A percentile compares a stretch with the other conserved stretches of the same genome.
These are phyloP conservation scores for Cochlearius cochlearius DNA, from an alignment of 2,113 vertebrate species.

Conservation along the genomic window DNA sequence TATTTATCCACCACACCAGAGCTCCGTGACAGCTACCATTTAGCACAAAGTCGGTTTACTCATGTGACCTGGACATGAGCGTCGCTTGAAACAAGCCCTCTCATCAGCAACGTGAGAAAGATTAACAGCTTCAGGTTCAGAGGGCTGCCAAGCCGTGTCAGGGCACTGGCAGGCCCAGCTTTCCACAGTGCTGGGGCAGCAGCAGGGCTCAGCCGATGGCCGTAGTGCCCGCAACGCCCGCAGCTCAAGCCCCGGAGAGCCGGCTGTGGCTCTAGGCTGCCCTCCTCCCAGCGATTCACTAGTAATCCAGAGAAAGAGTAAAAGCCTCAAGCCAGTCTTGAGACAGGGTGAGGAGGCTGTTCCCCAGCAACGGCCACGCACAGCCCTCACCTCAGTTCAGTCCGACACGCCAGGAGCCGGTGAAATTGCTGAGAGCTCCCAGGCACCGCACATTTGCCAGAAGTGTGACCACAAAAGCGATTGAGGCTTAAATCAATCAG, in stretches of 20 bases:
- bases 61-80: accelerated
- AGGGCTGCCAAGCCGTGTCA: not conserved
- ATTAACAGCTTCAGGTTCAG: not conserved
- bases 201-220: not conserved
- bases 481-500: not conserved
- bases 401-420: not conserved
- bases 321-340: not conserved
- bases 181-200: not conserved
- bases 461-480: not conserved
- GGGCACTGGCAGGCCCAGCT: not conserved
- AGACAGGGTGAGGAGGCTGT: not conserved
- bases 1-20: not conserved
- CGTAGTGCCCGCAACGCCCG: not conserved
- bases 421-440: not conserved
- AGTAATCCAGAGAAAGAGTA: not conserved
- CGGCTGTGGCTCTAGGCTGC: not conserved
- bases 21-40: not conserved
- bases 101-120: not conserved
- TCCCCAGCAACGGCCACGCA: not conserved
- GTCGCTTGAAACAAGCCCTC: not conserved
- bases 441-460: accelerated
- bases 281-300: not conserved
- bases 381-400: not conserved
- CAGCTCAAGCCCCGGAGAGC: not conserved
- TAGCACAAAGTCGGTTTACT: not conserved